Evolutionary conservation across 2,113 vertebrate species (phyloP), one percentile per base, ranked within the genome.

Genomic region (Mola mola): DNA sequence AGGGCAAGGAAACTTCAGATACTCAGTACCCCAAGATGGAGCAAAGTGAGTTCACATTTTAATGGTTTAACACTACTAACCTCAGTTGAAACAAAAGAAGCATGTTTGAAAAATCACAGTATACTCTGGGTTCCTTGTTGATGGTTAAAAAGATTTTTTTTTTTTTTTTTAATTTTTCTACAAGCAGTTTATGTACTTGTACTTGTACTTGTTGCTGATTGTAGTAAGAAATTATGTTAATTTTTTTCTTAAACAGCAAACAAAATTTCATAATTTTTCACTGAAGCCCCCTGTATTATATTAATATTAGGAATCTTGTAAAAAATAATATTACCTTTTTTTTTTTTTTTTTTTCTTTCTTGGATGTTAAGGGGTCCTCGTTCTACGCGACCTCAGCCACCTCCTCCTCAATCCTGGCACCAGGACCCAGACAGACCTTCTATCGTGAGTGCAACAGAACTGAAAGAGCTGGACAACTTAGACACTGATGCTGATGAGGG

Each of bases 401-500:
- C 77, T 10, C 90, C 82, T 2, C 55, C 93, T 16, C 94, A 96
- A 40, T 78, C 94, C 0, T 94, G 96, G 97, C 90, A 90, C 33
- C 91, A 93, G 69, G 96, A 97, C 42, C 93, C 94, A 4, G 96
- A 98, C 48, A 93, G 98, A 37, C 98, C 98, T 1, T 95, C 96
- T 21, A 99, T 99, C 58, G 90, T 99, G 38, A 99, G 95, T 70
- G 96, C 96, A 16, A 96, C 92, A 12, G 97, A 99, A 57, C 91
- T 99, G 10, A 99, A 99, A 75, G 98, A 98, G 78, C 93, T 99
- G 20, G 97, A 98, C 87, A 98, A 95, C 70, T 87, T 99, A 6
- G 98, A 99, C 90, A 97, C 94, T 2, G 97, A 98, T 59, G 91
- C 94, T 1, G 98, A 99, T 85, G 98, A 99, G 73, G 98, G 98